Percentiles rank a stretch among this genome's conserved stretches.
phyloP scores from a whole-genome alignment of 1,140 invertebrate genomes.

The Saxidomus purpurata region DNA sequence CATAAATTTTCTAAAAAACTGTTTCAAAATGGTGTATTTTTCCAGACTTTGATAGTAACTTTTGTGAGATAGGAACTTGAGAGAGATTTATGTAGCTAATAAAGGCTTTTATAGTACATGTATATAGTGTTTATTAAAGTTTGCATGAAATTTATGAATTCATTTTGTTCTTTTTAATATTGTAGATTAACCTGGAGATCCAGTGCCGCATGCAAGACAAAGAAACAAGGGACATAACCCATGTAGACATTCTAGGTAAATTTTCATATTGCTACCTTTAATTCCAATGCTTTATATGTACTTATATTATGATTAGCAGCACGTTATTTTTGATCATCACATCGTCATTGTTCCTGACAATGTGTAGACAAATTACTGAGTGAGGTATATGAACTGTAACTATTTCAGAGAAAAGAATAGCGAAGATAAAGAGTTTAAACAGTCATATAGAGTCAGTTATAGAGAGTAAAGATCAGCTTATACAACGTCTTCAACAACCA shows the following conservation, averaged over 20 bases:
- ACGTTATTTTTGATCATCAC: not conserved
- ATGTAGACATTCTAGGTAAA: constrained; percentile 73
- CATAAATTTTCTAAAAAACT: too few species aligned
- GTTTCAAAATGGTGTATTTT: too few species aligned
- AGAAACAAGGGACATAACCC: constrained; percentile 77
- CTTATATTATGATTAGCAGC: too few species aligned
- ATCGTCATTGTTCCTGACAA: not conserved
- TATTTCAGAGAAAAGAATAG: constrained; percentile 75
- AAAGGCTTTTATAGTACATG: too few species aligned
- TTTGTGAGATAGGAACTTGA: too few species aligned
- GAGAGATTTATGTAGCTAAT: too few species aligned
- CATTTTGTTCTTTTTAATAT: too few species aligned
- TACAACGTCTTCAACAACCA: constrained; percentile 78
- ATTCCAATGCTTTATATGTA: not conserved
- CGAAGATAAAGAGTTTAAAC: constrained; percentile 73
- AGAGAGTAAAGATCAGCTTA: constrained; percentile 76
- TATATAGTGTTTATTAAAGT: too few species aligned
- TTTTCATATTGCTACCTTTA: not conserved
- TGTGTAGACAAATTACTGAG: not conserved
- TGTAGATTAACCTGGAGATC: constrained; percentile 75
- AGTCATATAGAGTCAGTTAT: constrained; percentile 77
- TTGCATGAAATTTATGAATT: too few species aligned
- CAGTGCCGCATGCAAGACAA: constrained; percentile 76
- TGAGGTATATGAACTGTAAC: too few species aligned
- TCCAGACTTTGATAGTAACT: too few species aligned